These are phyloP conservation scores for Pteria penguin DNA, from an alignment of 2,888 invertebrate species.

Conservation along the genomic window DNA sequence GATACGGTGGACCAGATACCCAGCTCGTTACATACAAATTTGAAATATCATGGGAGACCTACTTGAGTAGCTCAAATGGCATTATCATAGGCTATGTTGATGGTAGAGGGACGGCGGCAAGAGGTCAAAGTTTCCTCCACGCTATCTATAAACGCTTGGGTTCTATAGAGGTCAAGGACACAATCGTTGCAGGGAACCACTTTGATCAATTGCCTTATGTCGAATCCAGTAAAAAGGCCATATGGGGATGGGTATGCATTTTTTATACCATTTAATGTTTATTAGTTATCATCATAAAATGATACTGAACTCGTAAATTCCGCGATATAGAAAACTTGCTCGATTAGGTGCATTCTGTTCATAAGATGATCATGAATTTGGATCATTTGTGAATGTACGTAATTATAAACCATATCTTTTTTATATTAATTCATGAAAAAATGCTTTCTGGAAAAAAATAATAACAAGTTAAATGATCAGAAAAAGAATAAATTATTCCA, in stretches of 20 bases:
- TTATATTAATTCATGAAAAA: too few relatives aligned
- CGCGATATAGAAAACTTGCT: too few relatives aligned
- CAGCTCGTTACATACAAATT: slow-evolving; percentile 95
- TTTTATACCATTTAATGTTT: background rate
- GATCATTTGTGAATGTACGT: too few relatives aligned
- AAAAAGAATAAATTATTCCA: too few relatives aligned
- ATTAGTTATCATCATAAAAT: too few relatives aligned
- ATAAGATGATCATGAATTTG: too few relatives aligned
- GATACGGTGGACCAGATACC: slow-evolving; percentile 95
- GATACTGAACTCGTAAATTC: too few relatives aligned
- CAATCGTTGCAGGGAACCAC: slow-evolving; percentile 89
- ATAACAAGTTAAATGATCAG: too few relatives aligned
- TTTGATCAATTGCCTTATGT: slow-evolving; percentile 92
- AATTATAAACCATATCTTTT: too few relatives aligned
- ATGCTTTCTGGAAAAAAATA: too few relatives aligned
- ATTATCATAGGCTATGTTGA: slow-evolving; percentile 95
- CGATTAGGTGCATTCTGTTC: too few relatives aligned
- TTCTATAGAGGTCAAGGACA: slow-evolving; percentile 95
- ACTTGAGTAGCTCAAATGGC: slow-evolving; percentile 91
- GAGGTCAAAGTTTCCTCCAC: slow-evolving; percentile 91
- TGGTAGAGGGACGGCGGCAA: slow-evolving; percentile 92
- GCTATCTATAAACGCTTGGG: slow-evolving; percentile 93
- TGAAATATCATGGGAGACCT: slow-evolving; percentile 93
- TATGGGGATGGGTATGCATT: slow-evolving; percentile 90
- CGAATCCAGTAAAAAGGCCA: slow-evolving; percentile 92